phyloP scores from a whole-genome alignment of 1,140 invertebrate genomes.

The Eumaeus atala region DNA sequence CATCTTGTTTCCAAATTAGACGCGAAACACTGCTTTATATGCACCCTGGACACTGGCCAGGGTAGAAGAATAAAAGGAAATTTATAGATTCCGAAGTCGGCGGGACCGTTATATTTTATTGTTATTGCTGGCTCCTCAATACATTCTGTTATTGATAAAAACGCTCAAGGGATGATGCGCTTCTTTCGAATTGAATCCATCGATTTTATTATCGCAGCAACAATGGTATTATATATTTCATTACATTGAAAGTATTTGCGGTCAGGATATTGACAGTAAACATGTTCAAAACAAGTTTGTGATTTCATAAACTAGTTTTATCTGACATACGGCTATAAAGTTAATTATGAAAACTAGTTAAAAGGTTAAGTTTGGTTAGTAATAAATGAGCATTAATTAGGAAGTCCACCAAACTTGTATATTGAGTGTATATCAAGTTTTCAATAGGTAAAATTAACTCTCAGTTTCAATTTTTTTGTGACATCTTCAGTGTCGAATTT shows the following conservation, averaged over 20 bases:
- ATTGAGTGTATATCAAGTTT: too few species aligned
- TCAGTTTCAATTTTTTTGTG: too few species aligned
- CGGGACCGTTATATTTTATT: constrained; percentile 62
- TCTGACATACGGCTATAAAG: too few species aligned
- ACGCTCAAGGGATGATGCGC: constrained; percentile 28
- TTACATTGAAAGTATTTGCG: background rate
- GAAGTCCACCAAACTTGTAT: too few species aligned
- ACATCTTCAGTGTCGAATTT: too few species aligned
- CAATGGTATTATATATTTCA: background rate
- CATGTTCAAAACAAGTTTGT: too few species aligned
- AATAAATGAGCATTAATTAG: too few species aligned
- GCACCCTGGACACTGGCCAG: constrained; percentile 51
- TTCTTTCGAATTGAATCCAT: constrained; percentile 7
- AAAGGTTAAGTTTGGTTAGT: too few species aligned
- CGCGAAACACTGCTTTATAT: constrained; percentile 42
- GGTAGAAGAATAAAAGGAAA: constrained; percentile 48
- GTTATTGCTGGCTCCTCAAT: constrained; percentile 55
- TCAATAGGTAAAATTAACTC: too few species aligned
- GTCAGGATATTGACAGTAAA: too few species aligned
- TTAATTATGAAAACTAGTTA: too few species aligned
- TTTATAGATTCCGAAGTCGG: constrained; percentile 44
- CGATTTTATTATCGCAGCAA: background rate
- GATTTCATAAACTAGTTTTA: too few species aligned
- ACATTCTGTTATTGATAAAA: constrained; percentile 61
- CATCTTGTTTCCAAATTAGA: constrained; percentile 51